Evolutionary conservation across 2,113 vertebrate genomes (phyloP).

Genomic region (Nibea coibor): DNA sequence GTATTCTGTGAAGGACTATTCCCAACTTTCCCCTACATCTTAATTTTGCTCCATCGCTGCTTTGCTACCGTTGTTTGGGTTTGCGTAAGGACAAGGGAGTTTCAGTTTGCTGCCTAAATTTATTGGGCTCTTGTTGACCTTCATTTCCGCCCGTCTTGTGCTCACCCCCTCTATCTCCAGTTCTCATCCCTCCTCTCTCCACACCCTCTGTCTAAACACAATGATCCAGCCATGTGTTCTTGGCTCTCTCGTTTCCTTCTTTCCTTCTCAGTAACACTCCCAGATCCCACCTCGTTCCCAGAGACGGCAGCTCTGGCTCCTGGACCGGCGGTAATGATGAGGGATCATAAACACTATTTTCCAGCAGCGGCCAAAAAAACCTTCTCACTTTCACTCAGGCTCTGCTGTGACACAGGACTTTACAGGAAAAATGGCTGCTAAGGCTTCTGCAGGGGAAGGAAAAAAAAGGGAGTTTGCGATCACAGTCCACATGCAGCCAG

Average conservation of each 20-base stretch:
- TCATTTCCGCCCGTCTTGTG: slow-evolving; percentile 43
- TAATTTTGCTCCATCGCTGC: not conserved
- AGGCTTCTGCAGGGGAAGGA: slow-evolving; percentile 19
- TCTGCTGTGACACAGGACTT: not conserved
- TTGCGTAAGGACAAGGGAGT: slow-evolving; percentile 55
- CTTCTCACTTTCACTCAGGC: slow-evolving; percentile 16
- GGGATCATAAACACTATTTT: slow-evolving; percentile 23
- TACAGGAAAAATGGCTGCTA: not conserved
- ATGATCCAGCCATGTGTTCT: slow-evolving; percentile 31
- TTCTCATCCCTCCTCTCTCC: slow-evolving; percentile 37
- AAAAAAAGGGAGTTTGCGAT: not conserved
- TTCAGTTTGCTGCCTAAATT: slow-evolving; percentile 44
- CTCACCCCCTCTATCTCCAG: slow-evolving; percentile 12
- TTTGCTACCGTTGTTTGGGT: slow-evolving; percentile 28
- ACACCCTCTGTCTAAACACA: slow-evolving; percentile 58
- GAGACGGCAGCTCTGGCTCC: slow-evolving; percentile 15
- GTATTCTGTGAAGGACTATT: slow-evolving; percentile 3
- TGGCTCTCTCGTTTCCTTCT: not conserved
- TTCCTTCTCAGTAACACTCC: slow-evolving; percentile 25
- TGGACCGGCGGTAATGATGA: not conserved
- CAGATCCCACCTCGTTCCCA: not conserved
- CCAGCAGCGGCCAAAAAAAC: slow-evolving; percentile 11
- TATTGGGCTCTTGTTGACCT: slow-evolving; percentile 50
- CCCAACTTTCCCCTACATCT: not conserved
- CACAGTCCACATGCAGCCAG: not conserved